Percentiles rank a stretch among this genome's conserved stretches.
phyloP scores from a whole-genome alignment of 2,888 invertebrate species.

The Ceriagrion tenellum region DNA sequence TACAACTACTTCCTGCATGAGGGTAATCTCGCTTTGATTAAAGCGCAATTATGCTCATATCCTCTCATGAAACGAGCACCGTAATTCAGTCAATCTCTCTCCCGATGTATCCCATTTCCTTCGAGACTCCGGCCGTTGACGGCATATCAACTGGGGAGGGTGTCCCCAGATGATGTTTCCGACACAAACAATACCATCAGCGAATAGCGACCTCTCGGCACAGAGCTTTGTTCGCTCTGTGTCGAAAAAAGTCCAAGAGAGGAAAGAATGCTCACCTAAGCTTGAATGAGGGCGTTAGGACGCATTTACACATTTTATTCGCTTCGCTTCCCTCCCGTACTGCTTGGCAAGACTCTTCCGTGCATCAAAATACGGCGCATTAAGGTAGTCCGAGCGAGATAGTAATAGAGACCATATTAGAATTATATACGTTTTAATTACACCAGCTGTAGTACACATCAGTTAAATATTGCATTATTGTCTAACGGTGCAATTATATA shows the following conservation, averaged over 20 bases:
- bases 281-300: background rate
- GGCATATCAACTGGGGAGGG: too few species aligned
- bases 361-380: too few species aligned
- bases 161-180: too few species aligned
- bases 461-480: too few species aligned
- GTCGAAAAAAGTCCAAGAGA: background rate
- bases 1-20: background rate
- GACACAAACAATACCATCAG: background rate
- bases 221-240: background rate
- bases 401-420: too few species aligned
- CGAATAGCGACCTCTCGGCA: background rate
- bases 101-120: background rate
- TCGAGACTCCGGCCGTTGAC: background rate
- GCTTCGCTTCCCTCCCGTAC: too few species aligned
- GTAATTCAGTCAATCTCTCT: background rate
- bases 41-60: background rate
- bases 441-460: too few species aligned
- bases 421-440: too few species aligned
- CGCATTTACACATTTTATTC: background rate
- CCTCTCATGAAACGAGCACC: background rate
- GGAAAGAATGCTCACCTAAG: background rate
- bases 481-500: too few species aligned
- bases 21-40: background rate
- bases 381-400: too few species aligned
- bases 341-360: too few species aligned